phyloP scores from a whole-genome alignment of 2,797 vertebrate species.

The Silurus lanzhouensis region DNA sequence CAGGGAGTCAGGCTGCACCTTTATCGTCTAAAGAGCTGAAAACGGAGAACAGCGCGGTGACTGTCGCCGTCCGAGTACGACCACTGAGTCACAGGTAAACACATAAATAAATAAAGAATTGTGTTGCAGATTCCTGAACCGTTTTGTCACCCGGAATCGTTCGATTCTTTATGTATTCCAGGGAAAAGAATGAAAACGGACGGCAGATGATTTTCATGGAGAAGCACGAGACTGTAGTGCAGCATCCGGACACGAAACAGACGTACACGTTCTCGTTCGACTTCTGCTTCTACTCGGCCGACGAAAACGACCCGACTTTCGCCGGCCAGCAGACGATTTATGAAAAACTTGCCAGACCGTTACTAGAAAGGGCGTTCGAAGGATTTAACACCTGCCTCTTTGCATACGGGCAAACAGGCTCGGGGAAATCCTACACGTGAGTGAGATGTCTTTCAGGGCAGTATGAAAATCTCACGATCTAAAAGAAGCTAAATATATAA shows the following conservation, averaged over 20 bases:
- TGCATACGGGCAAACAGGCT: conserved; percentile 96
- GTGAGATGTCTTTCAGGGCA: conserved; percentile 50
- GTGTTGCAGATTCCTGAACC: no score
- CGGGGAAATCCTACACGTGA: conserved; percentile 98
- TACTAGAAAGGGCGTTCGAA: conserved; percentile 88
- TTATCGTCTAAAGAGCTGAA: conserved; percentile 65
- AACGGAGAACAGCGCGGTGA: conserved; percentile 88
- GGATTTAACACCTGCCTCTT: conserved; percentile 95
- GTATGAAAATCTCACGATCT: no score
- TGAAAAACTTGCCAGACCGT: conserved; percentile 79
- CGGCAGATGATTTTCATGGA: conserved; percentile 82
- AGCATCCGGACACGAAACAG: conserved; percentile 83
- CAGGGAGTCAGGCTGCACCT: conserved; percentile 43
- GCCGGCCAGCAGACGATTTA: conserved; percentile 85
- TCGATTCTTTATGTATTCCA: conserved; percentile 54
- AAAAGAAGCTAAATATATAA: no score
- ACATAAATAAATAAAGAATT: conserved; percentile 25
- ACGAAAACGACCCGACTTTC: conserved; percentile 74
- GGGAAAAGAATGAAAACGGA: conserved; percentile 81
- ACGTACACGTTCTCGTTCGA: conserved; percentile 83
- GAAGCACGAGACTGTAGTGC: conserved; percentile 80
- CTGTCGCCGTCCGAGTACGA: conserved; percentile 87
- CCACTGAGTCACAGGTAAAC: conserved; percentile 87
- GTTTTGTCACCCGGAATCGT: no score
- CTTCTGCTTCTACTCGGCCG: conserved; percentile 89